Conservation (phyloP, 2,113 vertebrate species). For the Eubucco bourcierii region DNA sequence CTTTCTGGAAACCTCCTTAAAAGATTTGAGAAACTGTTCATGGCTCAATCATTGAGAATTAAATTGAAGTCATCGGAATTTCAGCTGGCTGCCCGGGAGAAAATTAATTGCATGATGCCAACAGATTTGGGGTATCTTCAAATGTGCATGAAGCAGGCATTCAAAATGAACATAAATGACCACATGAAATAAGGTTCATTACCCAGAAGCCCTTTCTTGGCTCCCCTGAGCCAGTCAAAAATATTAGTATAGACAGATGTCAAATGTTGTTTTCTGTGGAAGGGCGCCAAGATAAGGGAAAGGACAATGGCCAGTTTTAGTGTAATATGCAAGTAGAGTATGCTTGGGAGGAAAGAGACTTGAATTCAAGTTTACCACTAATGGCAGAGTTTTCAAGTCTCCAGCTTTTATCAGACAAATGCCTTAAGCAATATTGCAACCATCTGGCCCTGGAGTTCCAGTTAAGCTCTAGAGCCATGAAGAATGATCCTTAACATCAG, state of each 20-base stretch:
- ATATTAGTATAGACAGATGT: not conserved
- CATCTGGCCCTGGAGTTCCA: not conserved
- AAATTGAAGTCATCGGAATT: not conserved
- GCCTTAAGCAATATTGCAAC: not conserved
- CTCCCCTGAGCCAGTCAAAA: not conserved
- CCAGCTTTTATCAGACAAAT: not conserved
- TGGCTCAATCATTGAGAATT: not conserved
- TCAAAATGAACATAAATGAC: not conserved
- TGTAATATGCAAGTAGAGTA: not conserved
- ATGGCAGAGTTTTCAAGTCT: not conserved
- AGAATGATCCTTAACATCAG: not conserved
- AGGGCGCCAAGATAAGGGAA: not conserved
- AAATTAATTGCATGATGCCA: not conserved
- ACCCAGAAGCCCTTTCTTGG: not conserved
- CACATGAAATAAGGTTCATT: not conserved
- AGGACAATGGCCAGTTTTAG: not conserved
- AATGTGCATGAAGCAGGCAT: not conserved
- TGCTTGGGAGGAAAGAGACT: not conserved
- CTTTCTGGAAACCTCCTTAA: not conserved
- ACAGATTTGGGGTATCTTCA: not conserved
- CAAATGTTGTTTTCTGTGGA: not conserved
- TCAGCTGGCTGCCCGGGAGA: not conserved
- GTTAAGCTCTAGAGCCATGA: not conserved
- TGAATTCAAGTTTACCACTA: not conserved
- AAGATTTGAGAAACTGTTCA: not conserved